These are phyloP conservation scores for Spatulosminthurus flaviceps DNA, from an alignment of 2,888 invertebrate species.

Conservation along the genomic window DNA sequence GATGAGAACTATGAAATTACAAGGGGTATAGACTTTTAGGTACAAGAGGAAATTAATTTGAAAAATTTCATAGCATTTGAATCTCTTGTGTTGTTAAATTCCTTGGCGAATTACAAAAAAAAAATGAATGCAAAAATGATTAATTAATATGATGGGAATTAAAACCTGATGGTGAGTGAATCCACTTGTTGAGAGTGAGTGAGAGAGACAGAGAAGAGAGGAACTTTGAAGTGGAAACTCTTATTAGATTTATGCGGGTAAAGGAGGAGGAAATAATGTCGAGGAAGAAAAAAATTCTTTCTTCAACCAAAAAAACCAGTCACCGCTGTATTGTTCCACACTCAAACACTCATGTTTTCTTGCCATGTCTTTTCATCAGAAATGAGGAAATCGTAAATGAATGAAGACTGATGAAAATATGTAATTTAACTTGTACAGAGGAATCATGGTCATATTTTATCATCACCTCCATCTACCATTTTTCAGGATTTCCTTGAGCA, in stretches of 20 bases:
- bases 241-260: conserved; percentile 33
- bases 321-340: not conserved
- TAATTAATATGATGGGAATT: conserved; percentile 16
- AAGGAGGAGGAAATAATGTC: conserved; percentile 21
- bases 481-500: not conserved
- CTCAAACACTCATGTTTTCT: too few species aligned
- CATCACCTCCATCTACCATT: not conserved
- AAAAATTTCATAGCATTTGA: not conserved
- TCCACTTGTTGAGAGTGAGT: too few species aligned
- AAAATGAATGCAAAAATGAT: conserved; percentile 14
- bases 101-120: not conserved
- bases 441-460: conserved; percentile 1
- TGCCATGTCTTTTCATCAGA: not conserved
- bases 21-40: conserved; percentile 1
- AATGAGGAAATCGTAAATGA: conserved; percentile 18
- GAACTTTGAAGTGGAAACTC: not conserved
- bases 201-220: too few species aligned
- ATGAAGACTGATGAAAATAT: conserved; percentile 9
- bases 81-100: not conserved
- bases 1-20: not conserved
- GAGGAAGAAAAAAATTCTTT: not conserved
- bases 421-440: conserved; percentile 4
- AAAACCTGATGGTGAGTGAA: not conserved
- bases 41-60: not conserved
- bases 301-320: not conserved